A percentile compares a stretch with the other conserved stretches of the same genome.
These are phyloP conservation scores for Syngnathus rostellatus DNA, from an alignment of 2,797 vertebrate genomes.

Conservation along the genomic window DNA sequence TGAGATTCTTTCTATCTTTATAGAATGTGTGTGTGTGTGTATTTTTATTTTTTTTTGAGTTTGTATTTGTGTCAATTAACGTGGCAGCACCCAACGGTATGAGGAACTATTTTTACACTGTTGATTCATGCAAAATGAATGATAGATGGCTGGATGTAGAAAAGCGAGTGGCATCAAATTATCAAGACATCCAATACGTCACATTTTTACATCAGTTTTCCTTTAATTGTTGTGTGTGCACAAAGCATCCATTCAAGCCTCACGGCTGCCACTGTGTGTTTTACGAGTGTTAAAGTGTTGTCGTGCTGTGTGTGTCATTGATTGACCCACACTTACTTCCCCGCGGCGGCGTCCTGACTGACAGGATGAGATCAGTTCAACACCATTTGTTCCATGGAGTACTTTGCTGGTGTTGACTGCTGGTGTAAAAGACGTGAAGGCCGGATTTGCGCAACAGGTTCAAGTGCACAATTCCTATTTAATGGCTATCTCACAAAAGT, in stretches of 20 bases:
- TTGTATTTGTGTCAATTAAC: too few relatives aligned
- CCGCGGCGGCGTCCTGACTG: conserved; percentile 39
- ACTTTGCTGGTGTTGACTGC: background rate
- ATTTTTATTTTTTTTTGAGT: too few relatives aligned
- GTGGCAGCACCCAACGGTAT: too few relatives aligned
- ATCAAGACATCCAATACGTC: background rate
- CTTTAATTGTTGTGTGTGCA: background rate
- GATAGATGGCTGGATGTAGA: background rate
- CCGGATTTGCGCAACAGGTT: background rate
- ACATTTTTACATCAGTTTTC: background rate
- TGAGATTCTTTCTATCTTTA: background rate
- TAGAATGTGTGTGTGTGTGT: background rate
- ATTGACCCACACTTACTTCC: conserved; percentile 43
- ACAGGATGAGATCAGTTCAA: conserved; percentile 50
- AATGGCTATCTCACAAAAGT: background rate
- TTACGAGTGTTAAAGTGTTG: background rate
- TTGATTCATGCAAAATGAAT: background rate
- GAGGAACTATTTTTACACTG: background rate
- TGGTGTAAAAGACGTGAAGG: background rate
- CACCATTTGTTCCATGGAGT: conserved; percentile 23
- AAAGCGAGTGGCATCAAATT: background rate
- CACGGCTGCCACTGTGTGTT: background rate
- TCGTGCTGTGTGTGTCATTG: conserved; percentile 31
- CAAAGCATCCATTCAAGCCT: background rate
- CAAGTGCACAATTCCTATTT: background rate